phyloP scores from a whole-genome alignment of 2,113 vertebrate genomes.

The Protomyctophum bolini region DNA sequence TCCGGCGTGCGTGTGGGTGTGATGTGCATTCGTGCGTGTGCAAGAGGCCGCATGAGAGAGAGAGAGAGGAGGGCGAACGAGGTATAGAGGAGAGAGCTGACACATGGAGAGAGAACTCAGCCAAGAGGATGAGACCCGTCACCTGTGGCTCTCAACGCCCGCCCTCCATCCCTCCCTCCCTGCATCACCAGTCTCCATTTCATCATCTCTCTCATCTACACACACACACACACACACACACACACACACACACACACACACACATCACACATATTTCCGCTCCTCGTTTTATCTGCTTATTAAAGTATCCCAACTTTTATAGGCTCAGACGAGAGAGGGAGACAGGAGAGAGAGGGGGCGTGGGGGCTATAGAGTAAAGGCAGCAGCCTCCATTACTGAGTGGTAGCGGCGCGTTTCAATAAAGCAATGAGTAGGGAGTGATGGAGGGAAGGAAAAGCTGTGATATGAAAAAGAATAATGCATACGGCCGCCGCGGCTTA shows the following conservation, averaged over 20 bases:
- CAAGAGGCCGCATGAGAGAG: slow-evolving; percentile 5
- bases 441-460: not conserved
- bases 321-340: slow-evolving; percentile 25
- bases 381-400: too few species aligned
- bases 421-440: not conserved
- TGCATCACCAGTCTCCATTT: slow-evolving; percentile 48
- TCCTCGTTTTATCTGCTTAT: slow-evolving; percentile 55
- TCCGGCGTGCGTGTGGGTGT: too few species aligned
- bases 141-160: slow-evolving; percentile 54
- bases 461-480: slow-evolving; percentile 55
- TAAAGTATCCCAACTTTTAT: slow-evolving; percentile 65
- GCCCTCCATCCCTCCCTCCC: too few species aligned
- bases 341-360: not conserved
- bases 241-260: not conserved
- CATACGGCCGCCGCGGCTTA: slow-evolving; percentile 19
- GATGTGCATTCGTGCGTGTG: not conserved
- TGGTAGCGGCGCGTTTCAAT: too few species aligned
- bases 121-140: slow-evolving; percentile 39
- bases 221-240: slow-evolving; percentile 30
- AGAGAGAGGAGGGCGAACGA: slow-evolving; percentile 3
- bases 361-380: not conserved
- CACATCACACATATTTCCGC: slow-evolving; percentile 48
- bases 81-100: slow-evolving; percentile 23
- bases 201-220: slow-evolving; percentile 60
- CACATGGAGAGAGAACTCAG: slow-evolving; percentile 18